These are phyloP conservation scores for Calephelis perditalis DNA, from an alignment of 2,888 invertebrate genomes.

Conservation along the genomic window DNA sequence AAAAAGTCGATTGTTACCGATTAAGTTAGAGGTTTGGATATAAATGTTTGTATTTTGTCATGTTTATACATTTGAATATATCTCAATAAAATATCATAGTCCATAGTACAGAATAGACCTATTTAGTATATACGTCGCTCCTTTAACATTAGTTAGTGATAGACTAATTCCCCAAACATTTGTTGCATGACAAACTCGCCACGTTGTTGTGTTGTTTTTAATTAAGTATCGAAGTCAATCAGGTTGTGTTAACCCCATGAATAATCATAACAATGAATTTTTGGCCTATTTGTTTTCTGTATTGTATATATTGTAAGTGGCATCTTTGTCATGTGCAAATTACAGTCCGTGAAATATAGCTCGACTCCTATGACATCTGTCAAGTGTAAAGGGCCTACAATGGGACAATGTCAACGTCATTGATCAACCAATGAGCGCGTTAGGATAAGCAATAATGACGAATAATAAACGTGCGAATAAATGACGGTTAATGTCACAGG, in stretches of 20 bases:
- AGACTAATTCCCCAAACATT: constrained; percentile 67
- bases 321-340: constrained; percentile 63
- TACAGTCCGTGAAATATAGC: constrained; percentile 26
- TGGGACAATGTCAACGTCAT: too few relatives aligned
- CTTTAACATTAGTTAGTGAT: constrained; percentile 69
- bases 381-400: too few relatives aligned
- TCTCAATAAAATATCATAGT: constrained; percentile 74
- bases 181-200: constrained; percentile 63
- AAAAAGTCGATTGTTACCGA: constrained; percentile 71
- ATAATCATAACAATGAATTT: constrained; percentile 59
- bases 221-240: constrained; percentile 41
- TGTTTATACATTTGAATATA: constrained; percentile 72
- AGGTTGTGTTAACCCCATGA: constrained; percentile 64
- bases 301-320: constrained; percentile 41
- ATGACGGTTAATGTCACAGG: too few relatives aligned
- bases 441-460: too few relatives aligned
- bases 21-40: constrained; percentile 63
- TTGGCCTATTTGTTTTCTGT: constrained; percentile 65
- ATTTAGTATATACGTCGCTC: constrained; percentile 65
- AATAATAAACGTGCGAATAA: too few relatives aligned
- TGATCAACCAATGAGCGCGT: too few relatives aligned
- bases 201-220: constrained; percentile 41
- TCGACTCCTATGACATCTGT: too few relatives aligned
- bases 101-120: constrained; percentile 73
- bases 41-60: constrained; percentile 75